A percentile compares a stretch with the other conserved stretches of the same genome.
phyloP scores from a whole-genome alignment of 2,113 vertebrate species.

The Pseudorhombus dupliciocellatus region DNA sequence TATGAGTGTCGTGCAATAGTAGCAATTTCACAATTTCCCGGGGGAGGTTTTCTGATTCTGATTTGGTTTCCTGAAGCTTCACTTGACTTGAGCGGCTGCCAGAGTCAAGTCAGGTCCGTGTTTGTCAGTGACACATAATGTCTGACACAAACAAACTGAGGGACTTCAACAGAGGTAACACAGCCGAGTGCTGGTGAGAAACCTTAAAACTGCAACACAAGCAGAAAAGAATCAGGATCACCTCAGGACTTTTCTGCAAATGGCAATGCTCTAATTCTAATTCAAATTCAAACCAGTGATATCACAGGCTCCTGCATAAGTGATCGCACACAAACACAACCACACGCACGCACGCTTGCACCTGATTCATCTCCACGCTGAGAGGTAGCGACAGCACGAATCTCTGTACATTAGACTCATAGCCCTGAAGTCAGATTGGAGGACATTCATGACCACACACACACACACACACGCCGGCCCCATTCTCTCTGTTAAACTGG shows the following conservation, averaged over 20 bases:
- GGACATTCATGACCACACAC: conserved; percentile 27
- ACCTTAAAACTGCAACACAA: background rate
- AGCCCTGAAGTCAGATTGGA: conserved; percentile 44
- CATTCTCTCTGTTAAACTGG: conserved; percentile 29
- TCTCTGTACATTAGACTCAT: conserved; percentile 59
- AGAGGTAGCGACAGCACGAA: conserved; percentile 58
- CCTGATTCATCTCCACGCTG: conserved; percentile 54
- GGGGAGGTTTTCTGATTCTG: background rate
- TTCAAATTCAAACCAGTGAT: background rate
- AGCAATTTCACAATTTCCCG: background rate
- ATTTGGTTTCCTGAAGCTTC: background rate
- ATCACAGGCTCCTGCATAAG: background rate
- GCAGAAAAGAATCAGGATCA: background rate
- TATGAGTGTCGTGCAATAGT: background rate
- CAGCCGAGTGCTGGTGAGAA: background rate
- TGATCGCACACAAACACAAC: background rate
- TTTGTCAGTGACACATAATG: conserved; percentile 11
- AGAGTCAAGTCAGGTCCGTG: conserved; percentile 1
- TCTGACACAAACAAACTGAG: background rate
- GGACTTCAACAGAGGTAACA: background rate
- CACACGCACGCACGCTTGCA: conserved; percentile 1
- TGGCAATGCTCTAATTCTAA: background rate
- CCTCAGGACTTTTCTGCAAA: background rate
- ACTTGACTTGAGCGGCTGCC: background rate
- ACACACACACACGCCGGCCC: conserved; percentile 30